Base-by-base conservation (phyloP, 2,113 vertebrate genomes). In the Diphyllodes magnificus region DNA sequence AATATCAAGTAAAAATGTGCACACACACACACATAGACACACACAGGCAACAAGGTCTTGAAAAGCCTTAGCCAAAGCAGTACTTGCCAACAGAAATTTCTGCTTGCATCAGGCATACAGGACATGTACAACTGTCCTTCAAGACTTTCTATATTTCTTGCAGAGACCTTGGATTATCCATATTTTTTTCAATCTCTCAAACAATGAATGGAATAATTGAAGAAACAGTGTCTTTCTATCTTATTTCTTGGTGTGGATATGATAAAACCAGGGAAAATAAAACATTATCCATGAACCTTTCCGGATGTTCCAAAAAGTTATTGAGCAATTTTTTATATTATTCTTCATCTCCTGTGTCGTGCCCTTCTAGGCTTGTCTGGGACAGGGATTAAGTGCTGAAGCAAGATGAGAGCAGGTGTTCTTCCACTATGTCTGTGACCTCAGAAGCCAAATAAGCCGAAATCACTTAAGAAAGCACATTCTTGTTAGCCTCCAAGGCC, bases 351-450 rank as follows among this genome's bases (percentile, higher is more conserved):
- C 82, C 68, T 53, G 44, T 88, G 90, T 60, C 8, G 0, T 88
- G 71, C 68, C 82, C 85, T 95, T 92, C 51, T 81, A 88, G 68
- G 85, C 40, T 92, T 86, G 82, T 94, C 82, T 96, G 92, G 64
- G 47, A 90, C 79, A 92, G 56, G 60, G 87, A 95, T 95, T 94
- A 96, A 93, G 56, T 20, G n/a, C 60, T 78, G 72, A 90, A 93
- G 79, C 49, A 88, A 86, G 68, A 95, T 77, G 79, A 71, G 68
- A 94, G 68, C 92, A 96, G 90, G 94, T 96, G 88, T 94, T 94
- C 82, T 86, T 95, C 75, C 35, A 77, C 76, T 81, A 40, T 40
- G 44, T 40, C 63, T 59, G 53, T 93, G 90, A 96, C 68, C 85
- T 90, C 91, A 90, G 79, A 91, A 88, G 78, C 39, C 71, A 90